Evolutionary conservation across 2,888 invertebrate genomes (phyloP).

Genomic region (Campopleginae sp.): DNA sequence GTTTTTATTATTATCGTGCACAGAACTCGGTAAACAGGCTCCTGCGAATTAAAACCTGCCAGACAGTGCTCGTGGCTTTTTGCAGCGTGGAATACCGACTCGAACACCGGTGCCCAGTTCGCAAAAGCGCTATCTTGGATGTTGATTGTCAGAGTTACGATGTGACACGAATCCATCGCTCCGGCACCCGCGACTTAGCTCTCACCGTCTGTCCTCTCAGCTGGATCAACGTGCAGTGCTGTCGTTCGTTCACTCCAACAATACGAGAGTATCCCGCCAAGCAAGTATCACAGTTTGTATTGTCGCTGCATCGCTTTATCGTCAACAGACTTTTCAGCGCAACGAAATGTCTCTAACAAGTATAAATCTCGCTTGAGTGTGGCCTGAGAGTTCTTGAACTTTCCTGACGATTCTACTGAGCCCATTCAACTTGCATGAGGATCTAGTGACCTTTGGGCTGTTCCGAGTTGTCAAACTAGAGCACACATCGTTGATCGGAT

Average conservation of each 20-base stretch:
- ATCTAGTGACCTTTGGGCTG: too few species aligned
- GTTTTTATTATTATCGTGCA: constrained; percentile 1
- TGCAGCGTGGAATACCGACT: not conserved
- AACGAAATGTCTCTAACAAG: not conserved
- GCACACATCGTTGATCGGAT: too few species aligned
- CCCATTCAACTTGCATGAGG: too few species aligned
- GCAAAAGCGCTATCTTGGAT: not conserved
- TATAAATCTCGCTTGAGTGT: too few species aligned
- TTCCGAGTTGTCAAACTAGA: too few species aligned
- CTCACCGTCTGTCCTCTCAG: not conserved
- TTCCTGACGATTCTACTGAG: too few species aligned
- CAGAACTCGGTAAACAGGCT: not conserved
- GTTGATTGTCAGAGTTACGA: not conserved
- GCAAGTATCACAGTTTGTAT: not conserved
- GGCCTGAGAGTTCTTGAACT: too few species aligned
- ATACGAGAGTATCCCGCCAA: not conserved
- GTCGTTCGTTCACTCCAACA: not conserved
- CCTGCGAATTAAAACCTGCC: not conserved
- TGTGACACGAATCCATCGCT: not conserved
- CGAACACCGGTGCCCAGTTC: not conserved
- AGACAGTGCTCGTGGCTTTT: not conserved
- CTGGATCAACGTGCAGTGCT: not conserved
- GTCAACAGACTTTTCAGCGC: not conserved
- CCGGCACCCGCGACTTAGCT: not conserved
- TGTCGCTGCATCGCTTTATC: not conserved